phyloP scores from a whole-genome alignment of 2,113 vertebrate species.

The Albula goreensis region DNA sequence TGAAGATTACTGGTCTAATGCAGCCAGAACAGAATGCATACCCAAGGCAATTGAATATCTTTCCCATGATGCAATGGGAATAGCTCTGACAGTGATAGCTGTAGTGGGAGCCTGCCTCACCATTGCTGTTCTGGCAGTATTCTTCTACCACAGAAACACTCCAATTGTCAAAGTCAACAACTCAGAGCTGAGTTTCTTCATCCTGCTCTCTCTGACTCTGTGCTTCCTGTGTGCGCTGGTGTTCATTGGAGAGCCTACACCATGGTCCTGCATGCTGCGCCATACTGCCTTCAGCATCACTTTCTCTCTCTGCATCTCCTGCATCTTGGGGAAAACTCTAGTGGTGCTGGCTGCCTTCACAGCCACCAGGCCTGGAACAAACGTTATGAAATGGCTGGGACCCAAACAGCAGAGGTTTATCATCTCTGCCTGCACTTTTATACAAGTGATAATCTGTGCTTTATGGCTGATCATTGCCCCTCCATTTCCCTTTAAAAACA shows the following conservation, averaged over 20 bases:
- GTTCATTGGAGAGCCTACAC: constrained; percentile 64
- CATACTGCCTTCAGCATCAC: constrained; percentile 49
- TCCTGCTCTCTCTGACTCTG: constrained; percentile 57
- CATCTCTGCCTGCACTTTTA: constrained; percentile 39
- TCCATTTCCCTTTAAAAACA: constrained; percentile 48
- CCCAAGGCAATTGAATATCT: not conserved
- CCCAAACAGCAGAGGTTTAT: constrained; percentile 45
- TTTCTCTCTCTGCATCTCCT: constrained; percentile 47
- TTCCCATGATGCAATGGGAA: constrained; percentile 52
- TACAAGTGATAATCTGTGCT: constrained; percentile 47
- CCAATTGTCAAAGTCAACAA: constrained; percentile 35
- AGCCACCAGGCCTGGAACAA: constrained; percentile 45
- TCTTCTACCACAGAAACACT: constrained; percentile 44
- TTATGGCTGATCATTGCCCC: constrained; percentile 45
- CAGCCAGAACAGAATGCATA: not conserved
- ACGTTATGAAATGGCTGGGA: constrained; percentile 47
- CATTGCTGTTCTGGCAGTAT: constrained; percentile 41
- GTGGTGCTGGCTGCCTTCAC: constrained; percentile 54
- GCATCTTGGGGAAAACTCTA: constrained; percentile 47
- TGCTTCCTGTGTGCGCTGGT: constrained; percentile 53
- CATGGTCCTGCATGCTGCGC: constrained; percentile 46
- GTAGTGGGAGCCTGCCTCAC: constrained; percentile 55
- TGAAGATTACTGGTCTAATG: constrained; percentile 1
- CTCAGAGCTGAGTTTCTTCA: constrained; percentile 63
- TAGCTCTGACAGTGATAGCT: constrained; percentile 59